A percentile compares a stretch with the other conserved stretches of the same genome.
Evolutionary conservation across 92 coral and sea anemone genomes (phyloP).

Genomic region (Umimayanthus kanabou): DNA sequence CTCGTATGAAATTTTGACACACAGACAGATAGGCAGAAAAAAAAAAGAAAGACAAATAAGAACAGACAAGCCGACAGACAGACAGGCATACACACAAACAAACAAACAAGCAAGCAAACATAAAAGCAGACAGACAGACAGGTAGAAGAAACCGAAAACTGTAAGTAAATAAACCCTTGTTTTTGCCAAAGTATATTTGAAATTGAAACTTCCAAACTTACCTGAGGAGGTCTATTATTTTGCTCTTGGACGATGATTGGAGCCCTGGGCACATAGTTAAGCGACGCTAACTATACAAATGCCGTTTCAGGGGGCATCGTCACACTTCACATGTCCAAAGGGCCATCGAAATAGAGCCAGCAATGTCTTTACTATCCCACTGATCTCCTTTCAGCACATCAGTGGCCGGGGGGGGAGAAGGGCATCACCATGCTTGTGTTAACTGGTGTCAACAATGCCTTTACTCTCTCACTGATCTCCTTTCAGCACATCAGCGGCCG

Average conservation of each 20-base stretch:
- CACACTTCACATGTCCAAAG: background rate
- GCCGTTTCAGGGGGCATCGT: background rate
- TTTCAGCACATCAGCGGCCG: conserved; percentile 57
- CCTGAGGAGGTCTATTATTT: no score
- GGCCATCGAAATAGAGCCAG: background rate
- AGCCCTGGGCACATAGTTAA: no score
- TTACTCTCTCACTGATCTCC: background rate
- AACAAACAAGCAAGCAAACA: no score
- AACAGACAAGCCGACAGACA: background rate
- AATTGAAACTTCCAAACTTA: no score
- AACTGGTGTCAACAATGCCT: no score
- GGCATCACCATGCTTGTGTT: conserved; percentile 22
- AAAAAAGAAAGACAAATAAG: no score
- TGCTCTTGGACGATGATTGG: no score
- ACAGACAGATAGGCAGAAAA: background rate
- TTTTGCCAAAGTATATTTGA: no score
- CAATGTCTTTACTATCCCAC: background rate
- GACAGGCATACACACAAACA: background rate
- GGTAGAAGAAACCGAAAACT: no score
- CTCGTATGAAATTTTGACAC: background rate
- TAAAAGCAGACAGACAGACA: no score
- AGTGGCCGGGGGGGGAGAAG: conserved; percentile 48
- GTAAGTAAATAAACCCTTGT: no score
- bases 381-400: conserved; percentile 38
- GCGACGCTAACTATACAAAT: background rate